Evolutionary conservation across 1,140 invertebrate species (phyloP), one percentile per base, ranked within the genome.

Genomic region (Megathymus violae): DNA sequence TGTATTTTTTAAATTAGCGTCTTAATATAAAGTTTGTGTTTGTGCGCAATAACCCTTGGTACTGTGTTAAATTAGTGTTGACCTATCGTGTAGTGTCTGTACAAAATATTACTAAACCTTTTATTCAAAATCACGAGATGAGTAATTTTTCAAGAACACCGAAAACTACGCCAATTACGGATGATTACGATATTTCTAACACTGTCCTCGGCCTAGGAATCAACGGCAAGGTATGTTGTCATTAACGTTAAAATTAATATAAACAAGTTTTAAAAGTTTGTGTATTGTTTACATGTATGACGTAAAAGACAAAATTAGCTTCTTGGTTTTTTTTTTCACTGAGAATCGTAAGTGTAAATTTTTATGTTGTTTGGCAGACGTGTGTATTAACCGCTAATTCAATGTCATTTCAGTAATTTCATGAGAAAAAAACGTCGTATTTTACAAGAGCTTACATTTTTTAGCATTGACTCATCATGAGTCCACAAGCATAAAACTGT

Each of bases 191-290:
- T 83, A 97, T 99, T 70, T 97, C 97, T n/a, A 96, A 95, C 78
- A 97, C 95, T 50, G 98, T 99, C 9, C 94, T 99, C 36, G 98
- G 98, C n/a, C 93, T 99, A 17, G 98, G 98, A 10, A 99, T 99
- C 69, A 99, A 99, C 89, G 98, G 98, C 31, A 99, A 99, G 94
- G 96, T 97, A 74, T n/a, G n/a, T n/a, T 52, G 75, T 75, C 19
- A 38, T 15, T 43, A 52, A 38, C 62, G 46, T 64, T 46, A 36
- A 40, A n/a, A 11, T 10, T 6, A 7, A 44, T 36, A 41, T 25
- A 59, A 59, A 58, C 43, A 9, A 34, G 41, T 65, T 62, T 61
- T 15, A 54, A 34, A 50, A 61, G 40, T 58, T 61, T 68, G 22
- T 47, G 63, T 56, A 59, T 74, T 80, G 77, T 80, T 80, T 80